phyloP scores from a whole-genome alignment of 1,140 invertebrate genomes.

The Steinernema feltiae region DNA sequence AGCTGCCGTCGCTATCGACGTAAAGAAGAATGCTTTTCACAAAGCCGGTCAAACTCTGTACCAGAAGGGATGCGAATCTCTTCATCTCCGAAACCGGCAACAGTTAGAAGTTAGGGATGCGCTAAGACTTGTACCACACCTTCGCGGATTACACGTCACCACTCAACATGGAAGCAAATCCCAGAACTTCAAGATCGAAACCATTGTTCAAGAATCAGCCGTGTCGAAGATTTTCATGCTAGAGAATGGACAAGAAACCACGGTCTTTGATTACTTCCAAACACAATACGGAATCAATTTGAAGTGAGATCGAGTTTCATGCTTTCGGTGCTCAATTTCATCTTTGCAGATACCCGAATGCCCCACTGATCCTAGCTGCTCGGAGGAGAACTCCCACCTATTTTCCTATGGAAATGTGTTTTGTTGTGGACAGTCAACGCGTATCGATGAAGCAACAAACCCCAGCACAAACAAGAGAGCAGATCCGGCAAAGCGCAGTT shows the following conservation, averaged over 20 bases:
- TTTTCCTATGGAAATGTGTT: too few species aligned
- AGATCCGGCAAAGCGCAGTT: too few species aligned
- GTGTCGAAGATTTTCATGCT: not conserved
- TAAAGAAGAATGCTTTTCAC: constrained; percentile 27
- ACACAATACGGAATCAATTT: not conserved
- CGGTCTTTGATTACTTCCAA: not conserved
- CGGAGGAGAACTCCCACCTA: too few species aligned
- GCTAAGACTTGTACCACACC: not conserved
- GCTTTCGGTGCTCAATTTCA: too few species aligned
- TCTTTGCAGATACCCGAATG: too few species aligned
- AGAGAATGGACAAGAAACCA: not conserved
- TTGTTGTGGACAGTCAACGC: too few species aligned
- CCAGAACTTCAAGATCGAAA: not conserved
- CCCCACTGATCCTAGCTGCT: too few species aligned
- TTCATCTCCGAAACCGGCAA: not conserved
- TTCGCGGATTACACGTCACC: not conserved
- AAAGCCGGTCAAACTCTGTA: not conserved
- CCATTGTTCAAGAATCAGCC: not conserved
- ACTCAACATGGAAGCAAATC: not conserved
- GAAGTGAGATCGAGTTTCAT: not conserved
- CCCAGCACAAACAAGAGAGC: too few species aligned
- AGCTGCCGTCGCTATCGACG: constrained; percentile 17
- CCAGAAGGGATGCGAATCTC: not conserved
- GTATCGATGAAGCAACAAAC: too few species aligned
- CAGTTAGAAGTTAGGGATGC: not conserved